Base-by-base conservation (phyloP, 2,113 vertebrate genomes). In the Nestor notabilis region DNA sequence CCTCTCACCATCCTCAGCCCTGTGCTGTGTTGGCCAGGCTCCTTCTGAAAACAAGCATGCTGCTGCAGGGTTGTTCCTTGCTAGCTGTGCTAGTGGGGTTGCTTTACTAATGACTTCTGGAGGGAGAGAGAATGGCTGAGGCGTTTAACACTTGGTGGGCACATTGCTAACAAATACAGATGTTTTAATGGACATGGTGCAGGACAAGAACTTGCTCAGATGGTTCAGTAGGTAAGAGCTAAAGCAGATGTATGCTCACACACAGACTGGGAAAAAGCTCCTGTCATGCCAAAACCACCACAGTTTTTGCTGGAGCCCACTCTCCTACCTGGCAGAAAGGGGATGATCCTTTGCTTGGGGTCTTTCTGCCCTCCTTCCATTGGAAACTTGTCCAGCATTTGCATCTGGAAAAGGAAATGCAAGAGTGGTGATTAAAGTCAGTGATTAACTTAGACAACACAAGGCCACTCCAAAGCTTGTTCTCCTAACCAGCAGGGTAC, bases 291-390 rank as follows among this genome's bases (percentile, higher is more conserved):
- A 74, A 55, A 75, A 25, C 3, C 55, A n/a, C 46, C 35, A 4
- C 0, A n/a, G 20, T 9, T n/a, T 60, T 27, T n/a, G 47, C 43
- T 63, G 53, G 5, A 85, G 24, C 28, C 44, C 56, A 10, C 63
- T 33, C 10, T 64, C 98, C 90, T 96, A 99, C 99, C 99, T 98
- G 99, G 99, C 61, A 99, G 98, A 64, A 99, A 99, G 17, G 99
- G 99, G 81, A 99, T 99, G 94, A 99, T 99, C 94, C 99, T 98
- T 44, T 99, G 99, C 89, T 99, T 99, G 6, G 99, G 99, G 92
- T 99, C 99, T 97, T 99, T 99, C 98, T 99, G 99, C 64, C 99
- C 99, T 95, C 99, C 99, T 97, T 99, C 99, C 98, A 99, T 99
- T 0, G 99, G 99, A 97, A 99, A 99, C 97, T 99, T 99, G 97